These are phyloP conservation scores for Indicator indicator DNA, from an alignment of 2,113 vertebrate species.

Conservation along the genomic window DNA sequence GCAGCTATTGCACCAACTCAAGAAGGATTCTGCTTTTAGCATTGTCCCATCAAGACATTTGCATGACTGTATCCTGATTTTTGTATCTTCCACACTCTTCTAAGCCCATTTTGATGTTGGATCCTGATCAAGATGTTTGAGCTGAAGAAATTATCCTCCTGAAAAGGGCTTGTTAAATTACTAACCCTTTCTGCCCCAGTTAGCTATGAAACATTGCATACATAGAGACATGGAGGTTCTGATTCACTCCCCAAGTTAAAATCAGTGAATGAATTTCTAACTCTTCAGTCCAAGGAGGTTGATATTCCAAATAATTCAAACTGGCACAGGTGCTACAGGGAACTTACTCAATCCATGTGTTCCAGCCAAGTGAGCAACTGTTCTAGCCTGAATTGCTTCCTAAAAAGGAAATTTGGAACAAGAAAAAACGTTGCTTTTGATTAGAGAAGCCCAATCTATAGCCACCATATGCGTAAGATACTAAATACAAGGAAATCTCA, in stretches of 20 bases:
- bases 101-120: neutral
- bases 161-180: neutral
- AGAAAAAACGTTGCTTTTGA: neutral
- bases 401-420: neutral
- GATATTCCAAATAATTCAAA: neutral
- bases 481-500: neutral
- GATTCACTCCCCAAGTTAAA: neutral
- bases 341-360: neutral
- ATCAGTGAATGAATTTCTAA: neutral
- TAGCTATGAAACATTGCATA: neutral
- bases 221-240: neutral
- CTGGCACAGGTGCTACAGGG: neutral
- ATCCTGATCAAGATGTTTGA: neutral
- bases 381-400: neutral
- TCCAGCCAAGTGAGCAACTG: neutral
- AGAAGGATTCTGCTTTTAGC: neutral
- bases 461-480: neutral
- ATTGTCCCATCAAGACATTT: neutral
- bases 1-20: neutral
- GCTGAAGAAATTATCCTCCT: neutral
- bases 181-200: neutral
- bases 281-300: neutral
- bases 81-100: neutral
- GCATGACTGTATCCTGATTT: neutral
- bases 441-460: neutral